Conservation (phyloP, 2,888 invertebrate species). For the Torymus aiolomorphi region DNA sequence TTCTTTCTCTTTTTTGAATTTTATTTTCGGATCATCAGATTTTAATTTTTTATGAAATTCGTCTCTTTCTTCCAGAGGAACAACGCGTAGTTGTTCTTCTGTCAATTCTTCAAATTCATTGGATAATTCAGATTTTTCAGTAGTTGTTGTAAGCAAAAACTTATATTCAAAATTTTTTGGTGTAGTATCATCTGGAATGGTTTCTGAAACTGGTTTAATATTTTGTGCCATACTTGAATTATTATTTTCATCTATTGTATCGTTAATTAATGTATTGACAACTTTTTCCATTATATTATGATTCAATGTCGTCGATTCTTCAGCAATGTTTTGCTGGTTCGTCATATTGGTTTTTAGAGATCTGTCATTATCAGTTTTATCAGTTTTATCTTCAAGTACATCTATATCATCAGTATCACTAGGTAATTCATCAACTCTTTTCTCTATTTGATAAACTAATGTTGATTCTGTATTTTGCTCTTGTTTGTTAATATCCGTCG, state of each 20-base stretch:
- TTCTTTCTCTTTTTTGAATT: constrained; percentile 63
- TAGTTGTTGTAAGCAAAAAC: constrained; percentile 64
- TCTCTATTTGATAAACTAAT: constrained; percentile 33
- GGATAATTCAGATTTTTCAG: constrained; percentile 44
- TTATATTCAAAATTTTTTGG: constrained; percentile 66
- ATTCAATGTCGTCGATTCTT: constrained; percentile 25
- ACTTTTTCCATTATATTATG: constrained; percentile 27
- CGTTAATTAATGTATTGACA: constrained; percentile 18
- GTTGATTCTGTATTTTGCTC: constrained; percentile 47
- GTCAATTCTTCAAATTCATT: constrained; percentile 60
- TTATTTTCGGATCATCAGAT: constrained; percentile 52
- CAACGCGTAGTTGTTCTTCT: constrained; percentile 68
- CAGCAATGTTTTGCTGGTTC: not conserved
- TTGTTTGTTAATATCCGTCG: constrained; percentile 61
- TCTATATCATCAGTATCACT: not conserved
- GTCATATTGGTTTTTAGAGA: not conserved
- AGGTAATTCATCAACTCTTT: constrained; percentile 35
- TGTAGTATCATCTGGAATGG: constrained; percentile 66
- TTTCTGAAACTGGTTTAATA: constrained; percentile 71
- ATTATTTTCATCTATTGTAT: constrained; percentile 9
- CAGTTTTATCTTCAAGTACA: not conserved
- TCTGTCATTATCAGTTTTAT: not conserved
- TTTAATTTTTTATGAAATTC: constrained; percentile 59
- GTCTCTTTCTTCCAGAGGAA: constrained; percentile 66
- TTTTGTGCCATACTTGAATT: constrained; percentile 48